A percentile compares a stretch with the other conserved stretches of the same genome.
Evolutionary conservation across 2,797 vertebrate genomes (phyloP).

Genomic region (Coreius guichenoti): DNA sequence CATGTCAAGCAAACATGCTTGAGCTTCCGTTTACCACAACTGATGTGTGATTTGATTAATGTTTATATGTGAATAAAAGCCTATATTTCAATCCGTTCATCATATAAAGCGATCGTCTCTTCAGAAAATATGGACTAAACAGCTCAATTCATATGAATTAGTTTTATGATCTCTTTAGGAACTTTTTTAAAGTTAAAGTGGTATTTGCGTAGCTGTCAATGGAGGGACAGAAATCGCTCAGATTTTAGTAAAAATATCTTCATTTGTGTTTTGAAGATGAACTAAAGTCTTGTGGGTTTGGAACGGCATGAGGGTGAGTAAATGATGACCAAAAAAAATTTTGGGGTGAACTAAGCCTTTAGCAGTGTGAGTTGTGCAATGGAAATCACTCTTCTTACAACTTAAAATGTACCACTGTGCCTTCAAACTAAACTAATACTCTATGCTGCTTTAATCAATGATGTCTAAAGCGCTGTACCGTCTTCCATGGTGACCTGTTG

Average conservation of each 20-base stretch:
- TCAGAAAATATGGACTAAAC: neutral
- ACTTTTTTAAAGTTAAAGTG: neutral
- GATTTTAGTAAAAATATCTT: neutral
- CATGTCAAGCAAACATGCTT: no score
- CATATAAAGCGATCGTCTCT: neutral
- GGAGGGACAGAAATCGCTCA: neutral
- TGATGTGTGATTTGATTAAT: no score
- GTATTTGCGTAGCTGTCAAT: neutral
- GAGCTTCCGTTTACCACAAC: no score
- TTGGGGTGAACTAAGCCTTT: neutral
- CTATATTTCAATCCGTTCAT: neutral
- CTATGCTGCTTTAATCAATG: neutral
- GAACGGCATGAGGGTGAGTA: neutral
- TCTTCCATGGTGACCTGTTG: slow-evolving; percentile 84
- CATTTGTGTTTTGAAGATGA: neutral
- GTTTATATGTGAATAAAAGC: neutral
- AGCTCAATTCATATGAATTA: neutral
- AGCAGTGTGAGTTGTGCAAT: neutral
- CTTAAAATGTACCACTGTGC: neutral
- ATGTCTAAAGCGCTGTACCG: slow-evolving; percentile 69
- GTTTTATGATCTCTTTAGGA: no score
- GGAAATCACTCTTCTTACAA: neutral
- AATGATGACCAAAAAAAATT: neutral
- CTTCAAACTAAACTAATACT: neutral
- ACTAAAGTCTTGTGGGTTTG: neutral